Evolutionary conservation across 2,797 vertebrate species (phyloP).

Genomic region (Epinephelus malabaricus): DNA sequence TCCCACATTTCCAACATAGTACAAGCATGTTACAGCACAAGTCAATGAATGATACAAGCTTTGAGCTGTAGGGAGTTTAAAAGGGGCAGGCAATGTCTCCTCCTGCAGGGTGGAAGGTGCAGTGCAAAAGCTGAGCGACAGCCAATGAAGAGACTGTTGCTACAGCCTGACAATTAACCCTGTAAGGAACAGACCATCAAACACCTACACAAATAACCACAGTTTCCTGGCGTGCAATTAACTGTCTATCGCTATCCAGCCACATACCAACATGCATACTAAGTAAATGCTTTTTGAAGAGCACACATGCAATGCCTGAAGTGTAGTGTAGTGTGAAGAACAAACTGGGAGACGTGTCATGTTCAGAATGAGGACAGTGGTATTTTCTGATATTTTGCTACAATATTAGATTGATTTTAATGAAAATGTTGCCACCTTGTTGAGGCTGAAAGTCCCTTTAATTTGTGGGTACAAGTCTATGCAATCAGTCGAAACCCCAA

Average conservation of each 20-base stretch:
- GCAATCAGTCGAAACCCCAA: background rate
- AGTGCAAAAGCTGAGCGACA: constrained; percentile 61
- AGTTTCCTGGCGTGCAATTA: constrained; percentile 8
- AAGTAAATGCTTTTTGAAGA: background rate
- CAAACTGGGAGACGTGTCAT: background rate
- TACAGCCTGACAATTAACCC: constrained; percentile 73
- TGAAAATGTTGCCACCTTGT: background rate
- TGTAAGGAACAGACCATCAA: constrained; percentile 28
- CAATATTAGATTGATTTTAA: background rate
- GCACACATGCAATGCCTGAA: background rate
- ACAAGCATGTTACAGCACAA: constrained; percentile 2
- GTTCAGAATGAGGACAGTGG: background rate
- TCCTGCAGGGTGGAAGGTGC: constrained; percentile 69
- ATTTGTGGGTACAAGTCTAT: background rate
- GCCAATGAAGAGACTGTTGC: constrained; percentile 77
- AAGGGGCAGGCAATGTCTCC: constrained; percentile 72
- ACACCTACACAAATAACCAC: background rate
- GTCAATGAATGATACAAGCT: constrained; percentile 10
- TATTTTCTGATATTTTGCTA: background rate
- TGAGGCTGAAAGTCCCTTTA: background rate
- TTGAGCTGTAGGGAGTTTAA: background rate
- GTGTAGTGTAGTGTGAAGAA: background rate
- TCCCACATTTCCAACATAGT: constrained; percentile 10
- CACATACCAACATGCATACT: background rate
- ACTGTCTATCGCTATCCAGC: background rate